Evolutionary conservation across 2,888 invertebrate species (phyloP), one percentile per base, ranked within the genome.

Genomic region (Hemistola chrysoprasaria): DNA sequence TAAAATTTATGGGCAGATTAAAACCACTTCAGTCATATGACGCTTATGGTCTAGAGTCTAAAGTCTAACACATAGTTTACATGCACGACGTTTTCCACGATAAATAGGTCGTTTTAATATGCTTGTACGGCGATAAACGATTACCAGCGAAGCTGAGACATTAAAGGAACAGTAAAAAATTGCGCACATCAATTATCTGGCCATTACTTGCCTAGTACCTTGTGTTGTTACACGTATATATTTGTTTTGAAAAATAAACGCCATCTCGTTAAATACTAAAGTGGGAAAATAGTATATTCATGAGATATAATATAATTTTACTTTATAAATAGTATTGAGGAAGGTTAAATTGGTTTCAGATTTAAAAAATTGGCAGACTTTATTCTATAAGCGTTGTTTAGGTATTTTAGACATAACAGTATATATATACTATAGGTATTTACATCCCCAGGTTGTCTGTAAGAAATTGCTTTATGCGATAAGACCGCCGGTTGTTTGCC

Each of bases 61-160:
- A 11, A 4, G 24, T 46, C 39, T 46, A 49, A 47, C 53, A 43
- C 52, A 52, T 44, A 48, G 40, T 61, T 54, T 53, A 51, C 54
- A 59, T 50, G 47, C 52, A 53, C 50, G 56, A 64, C 62, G 61
- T 56, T 55, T 56, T 50, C 50, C 26, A 55, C 61, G 65, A 63
- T 70, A 68, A 69, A 69, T 67, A 68, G 62, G 56, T 67, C 58
- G 53, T 31, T 62, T 67, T 70, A 70, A 63, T 67, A 70, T 68
- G 66, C 66, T 66, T 62, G 59, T 47, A 53, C 51, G 53, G 56
- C 61, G 61, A 64, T 67, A 65, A 64, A 63, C 66, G 62, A 70
- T 69, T 70, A 71, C 61, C 62, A 50, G 59, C 45, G 44, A 53
- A 51, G 55, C 56, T 50, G 53, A 53, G 50, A 52, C 56, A 56